phyloP scores from a whole-genome alignment of 1,140 invertebrate species.

The Cyclina sinensis region DNA sequence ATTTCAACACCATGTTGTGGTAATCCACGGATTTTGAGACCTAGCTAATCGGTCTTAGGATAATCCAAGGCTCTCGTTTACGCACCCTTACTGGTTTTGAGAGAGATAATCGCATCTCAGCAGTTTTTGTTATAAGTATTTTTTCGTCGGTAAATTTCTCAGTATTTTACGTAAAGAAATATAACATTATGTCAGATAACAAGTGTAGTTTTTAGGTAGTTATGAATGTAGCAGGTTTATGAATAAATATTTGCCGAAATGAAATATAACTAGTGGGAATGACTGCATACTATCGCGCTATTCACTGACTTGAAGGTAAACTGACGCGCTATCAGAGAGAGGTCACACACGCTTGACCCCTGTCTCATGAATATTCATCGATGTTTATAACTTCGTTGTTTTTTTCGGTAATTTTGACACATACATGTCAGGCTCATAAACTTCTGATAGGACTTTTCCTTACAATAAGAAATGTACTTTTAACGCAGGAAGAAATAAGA shows the following conservation, averaged over 20 bases:
- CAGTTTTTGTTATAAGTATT: neutral
- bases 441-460: neutral
- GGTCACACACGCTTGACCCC: neutral
- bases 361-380: constrained; percentile 45
- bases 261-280: neutral
- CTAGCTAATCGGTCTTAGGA: constrained; percentile 1
- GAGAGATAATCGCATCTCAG: neutral
- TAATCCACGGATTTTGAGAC: constrained; percentile 22
- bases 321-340: neutral
- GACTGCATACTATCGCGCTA: neutral
- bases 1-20: constrained; percentile 24
- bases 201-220: neutral
- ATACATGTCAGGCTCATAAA: neutral
- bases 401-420: neutral
- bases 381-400: neutral
- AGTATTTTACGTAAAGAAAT: neutral
- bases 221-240: constrained; percentile 5
- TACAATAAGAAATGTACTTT: neutral
- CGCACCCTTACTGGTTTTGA: neutral
- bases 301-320: no score
- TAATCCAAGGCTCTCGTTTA: constrained; percentile 16
- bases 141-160: neutral
- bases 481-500: neutral
- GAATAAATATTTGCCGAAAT: constrained; percentile 26
- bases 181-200: neutral